Conservation (phyloP, 2,797 vertebrate species). For the Gadopsis bispinosus region DNA sequence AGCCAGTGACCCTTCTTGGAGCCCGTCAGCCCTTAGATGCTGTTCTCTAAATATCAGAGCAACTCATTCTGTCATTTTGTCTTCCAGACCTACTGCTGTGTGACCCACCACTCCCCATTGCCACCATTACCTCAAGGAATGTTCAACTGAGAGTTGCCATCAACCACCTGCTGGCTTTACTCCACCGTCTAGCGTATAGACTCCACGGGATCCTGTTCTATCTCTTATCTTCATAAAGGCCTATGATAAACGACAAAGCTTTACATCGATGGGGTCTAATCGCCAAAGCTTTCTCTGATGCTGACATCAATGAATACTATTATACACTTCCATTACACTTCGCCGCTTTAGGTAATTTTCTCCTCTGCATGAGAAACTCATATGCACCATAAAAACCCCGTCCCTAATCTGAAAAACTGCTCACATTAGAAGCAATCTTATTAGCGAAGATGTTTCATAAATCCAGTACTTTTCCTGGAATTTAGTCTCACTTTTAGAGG, state of each 20-base stretch:
- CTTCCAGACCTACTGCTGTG: conserved; percentile 5
- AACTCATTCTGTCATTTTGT: background rate
- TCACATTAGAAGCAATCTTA: background rate
- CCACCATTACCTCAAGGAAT: background rate
- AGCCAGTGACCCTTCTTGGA: background rate
- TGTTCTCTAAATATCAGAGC: background rate
- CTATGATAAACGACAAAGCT: background rate
- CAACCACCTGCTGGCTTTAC: conserved; percentile 11
- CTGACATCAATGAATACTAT: background rate
- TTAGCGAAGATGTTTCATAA: background rate
- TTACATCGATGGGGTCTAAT: background rate
- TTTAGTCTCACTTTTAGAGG: background rate
- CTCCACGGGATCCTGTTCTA: background rate
- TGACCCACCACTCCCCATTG: background rate
- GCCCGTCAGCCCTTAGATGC: background rate
- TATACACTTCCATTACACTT: background rate
- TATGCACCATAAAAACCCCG: background rate
- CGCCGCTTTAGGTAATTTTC: background rate
- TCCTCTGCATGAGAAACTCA: background rate
- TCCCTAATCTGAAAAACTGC: background rate
- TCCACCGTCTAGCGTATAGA: background rate
- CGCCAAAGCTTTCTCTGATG: background rate
- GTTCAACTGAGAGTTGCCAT: conserved; percentile 22
- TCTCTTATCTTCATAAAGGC: background rate
- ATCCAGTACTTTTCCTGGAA: background rate